Base-by-base conservation (phyloP, 2,888 invertebrate genomes). In the Bimastos eiseni region DNA sequence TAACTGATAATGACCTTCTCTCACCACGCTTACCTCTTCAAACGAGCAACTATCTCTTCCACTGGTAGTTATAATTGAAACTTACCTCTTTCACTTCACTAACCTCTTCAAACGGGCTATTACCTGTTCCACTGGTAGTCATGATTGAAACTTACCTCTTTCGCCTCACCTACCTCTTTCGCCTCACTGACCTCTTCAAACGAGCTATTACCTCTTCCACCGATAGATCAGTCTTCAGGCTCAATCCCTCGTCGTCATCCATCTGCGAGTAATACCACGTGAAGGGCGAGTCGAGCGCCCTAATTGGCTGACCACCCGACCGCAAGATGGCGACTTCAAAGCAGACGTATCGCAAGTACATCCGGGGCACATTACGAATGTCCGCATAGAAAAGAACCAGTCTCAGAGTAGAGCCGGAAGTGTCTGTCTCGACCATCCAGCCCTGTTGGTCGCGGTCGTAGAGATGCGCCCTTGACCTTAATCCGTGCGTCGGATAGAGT, bases 381-480 rank as follows among this genome's bases (percentile, higher is more conserved):
- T 88, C 88, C 30, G 38, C 38, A 15, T 88, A 88, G 88, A 33
- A 88, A 30, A 88, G 88, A 88, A 36, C 37, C 36, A 88, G 38
- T 38, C 38, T 88, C 5, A 34, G 1, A 11, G 38, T 36, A 34
- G 37, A 38, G 4, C 88, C 88, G 24, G 37, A 37, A 30, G 38
- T 88, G 30, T 36, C 88, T 2, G 30, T 13, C 34, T 88, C 88
- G 24, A 88, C 30, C 88, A 36, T 34, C 88, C 88, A 88, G 88
- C 37, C 88, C 88, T 88, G 88, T 11, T 70, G 70, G n/a, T 70
- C 70, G 17, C 70, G 70, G n/a, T 70, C 70, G 70, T 70, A 70
- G 70, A 70, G n/a, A n/a, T 70, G 70, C 4, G 70, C 70, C 70
- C 70, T 70, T 70, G 70, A 70, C n/a, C 70, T 70, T 70, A 13